Conservation (phyloP, 2,113 vertebrate genomes). For the Halichoeres trimaculatus region DNA sequence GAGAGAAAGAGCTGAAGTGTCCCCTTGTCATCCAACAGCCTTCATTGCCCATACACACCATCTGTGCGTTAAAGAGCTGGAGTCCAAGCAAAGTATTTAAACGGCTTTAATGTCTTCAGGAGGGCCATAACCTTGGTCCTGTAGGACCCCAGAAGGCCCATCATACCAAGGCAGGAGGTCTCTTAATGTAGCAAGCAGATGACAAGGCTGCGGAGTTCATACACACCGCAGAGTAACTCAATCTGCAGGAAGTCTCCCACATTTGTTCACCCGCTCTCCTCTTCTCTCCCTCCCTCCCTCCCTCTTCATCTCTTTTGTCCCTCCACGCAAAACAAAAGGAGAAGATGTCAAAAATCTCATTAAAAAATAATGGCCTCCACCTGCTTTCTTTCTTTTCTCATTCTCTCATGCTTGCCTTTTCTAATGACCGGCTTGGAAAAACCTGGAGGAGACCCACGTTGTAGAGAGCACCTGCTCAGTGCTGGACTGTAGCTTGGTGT, state of each 20-base stretch:
- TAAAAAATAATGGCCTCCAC: constrained; percentile 81
- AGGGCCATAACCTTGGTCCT: constrained; percentile 73
- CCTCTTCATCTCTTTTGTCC: constrained; percentile 53
- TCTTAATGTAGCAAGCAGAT: constrained; percentile 78
- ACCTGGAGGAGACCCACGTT: constrained; percentile 37
- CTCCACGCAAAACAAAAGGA: constrained; percentile 68
- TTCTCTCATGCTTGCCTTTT: constrained; percentile 65
- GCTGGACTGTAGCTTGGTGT: background rate
- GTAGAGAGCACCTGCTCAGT: constrained; percentile 15
- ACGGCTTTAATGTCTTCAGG: constrained; percentile 67
- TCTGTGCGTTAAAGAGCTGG: constrained; percentile 74
- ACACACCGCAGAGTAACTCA: constrained; percentile 70
- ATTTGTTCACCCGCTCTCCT: constrained; percentile 34
- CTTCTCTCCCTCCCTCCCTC: constrained; percentile 19
- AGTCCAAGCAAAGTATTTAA: constrained; percentile 71
- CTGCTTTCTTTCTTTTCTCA: constrained; percentile 65
- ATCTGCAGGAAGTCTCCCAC: constrained; percentile 73
- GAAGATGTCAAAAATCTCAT: constrained; percentile 78
- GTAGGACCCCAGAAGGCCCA: constrained; percentile 68
- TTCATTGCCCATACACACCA: constrained; percentile 67
- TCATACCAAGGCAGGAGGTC: constrained; percentile 68
- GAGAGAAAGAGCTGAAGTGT: constrained; percentile 26
- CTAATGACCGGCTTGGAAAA: constrained; percentile 69
- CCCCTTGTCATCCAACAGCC: constrained; percentile 65
- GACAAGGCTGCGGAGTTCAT: constrained; percentile 79